Evolutionary conservation across 2,113 vertebrate genomes (phyloP).

Genomic region (Amphiprion ocellaris): DNA sequence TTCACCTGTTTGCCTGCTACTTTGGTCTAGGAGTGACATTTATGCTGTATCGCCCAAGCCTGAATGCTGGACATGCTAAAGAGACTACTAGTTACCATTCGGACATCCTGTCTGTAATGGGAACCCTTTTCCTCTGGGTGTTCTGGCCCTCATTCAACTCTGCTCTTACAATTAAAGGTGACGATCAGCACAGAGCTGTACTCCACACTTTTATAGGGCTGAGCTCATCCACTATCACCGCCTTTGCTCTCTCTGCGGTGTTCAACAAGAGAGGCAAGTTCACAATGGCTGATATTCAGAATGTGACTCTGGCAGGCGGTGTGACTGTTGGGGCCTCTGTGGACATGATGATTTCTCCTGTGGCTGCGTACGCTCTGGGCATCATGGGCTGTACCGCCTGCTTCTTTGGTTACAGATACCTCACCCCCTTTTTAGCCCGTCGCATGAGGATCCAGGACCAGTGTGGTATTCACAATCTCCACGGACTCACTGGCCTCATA

Average conservation of each 20-base stretch:
- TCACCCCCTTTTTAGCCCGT: conserved; percentile 81
- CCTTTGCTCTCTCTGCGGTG: conserved; percentile 82
- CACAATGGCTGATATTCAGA: conserved; percentile 87
- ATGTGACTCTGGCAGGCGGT: conserved; percentile 87
- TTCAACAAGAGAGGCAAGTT: conserved; percentile 85
- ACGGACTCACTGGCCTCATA: conserved; percentile 86
- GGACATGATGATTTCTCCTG: conserved; percentile 84
- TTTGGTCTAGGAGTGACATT: conserved; percentile 87
- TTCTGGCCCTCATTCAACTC: conserved; percentile 91
- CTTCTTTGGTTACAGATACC: conserved; percentile 86
- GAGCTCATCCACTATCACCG: conserved; percentile 81
- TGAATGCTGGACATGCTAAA: conserved; percentile 71
- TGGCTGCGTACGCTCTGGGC: conserved; percentile 81
- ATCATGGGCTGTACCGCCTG: conserved; percentile 82
- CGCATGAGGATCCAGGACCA: conserved; percentile 83
- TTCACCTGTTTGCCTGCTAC: conserved; percentile 90
- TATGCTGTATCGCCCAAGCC: conserved; percentile 76
- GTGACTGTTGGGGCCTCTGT: conserved; percentile 87
- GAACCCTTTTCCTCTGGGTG: conserved; percentile 87
- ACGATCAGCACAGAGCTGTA: conserved; percentile 84
- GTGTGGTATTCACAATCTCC: conserved; percentile 91
- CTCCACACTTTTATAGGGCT: conserved; percentile 87
- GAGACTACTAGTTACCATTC: conserved; percentile 82
- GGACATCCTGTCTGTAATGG: conserved; percentile 83
- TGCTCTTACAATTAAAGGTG: conserved; percentile 75